These are phyloP conservation scores for Stichodactyla mertensii DNA, from an alignment of 64 coral and sea anemone genomes.

Conservation along the genomic window DNA sequence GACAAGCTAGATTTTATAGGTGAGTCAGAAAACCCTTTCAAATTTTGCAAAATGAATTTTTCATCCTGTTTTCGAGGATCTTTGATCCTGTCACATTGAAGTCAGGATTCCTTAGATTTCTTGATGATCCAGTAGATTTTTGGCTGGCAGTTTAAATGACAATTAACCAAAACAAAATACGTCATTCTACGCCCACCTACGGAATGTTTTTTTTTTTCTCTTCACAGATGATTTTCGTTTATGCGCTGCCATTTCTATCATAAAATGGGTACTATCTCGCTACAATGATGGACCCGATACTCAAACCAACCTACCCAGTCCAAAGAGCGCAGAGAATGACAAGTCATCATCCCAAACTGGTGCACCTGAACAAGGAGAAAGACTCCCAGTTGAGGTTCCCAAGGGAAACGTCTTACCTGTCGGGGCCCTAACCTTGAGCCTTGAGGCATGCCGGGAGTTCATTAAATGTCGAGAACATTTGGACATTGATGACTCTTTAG, in stretches of 20 bases:
- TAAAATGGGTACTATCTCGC: slow-evolving; percentile 69
- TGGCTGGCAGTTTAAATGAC: no score
- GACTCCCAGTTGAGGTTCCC: background rate
- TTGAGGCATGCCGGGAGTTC: slow-evolving; percentile 69
- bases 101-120: no score
- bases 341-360: background rate
- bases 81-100: no score
- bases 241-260: slow-evolving; percentile 64
- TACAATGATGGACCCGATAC: slow-evolving; percentile 30
- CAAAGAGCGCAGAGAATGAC: background rate
- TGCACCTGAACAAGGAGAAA: background rate
- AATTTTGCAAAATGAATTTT: no score
- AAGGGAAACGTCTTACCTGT: slow-evolving; percentile 61
- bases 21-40: background rate
- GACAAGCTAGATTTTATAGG: slow-evolving; percentile 65
- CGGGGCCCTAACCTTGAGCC: slow-evolving; percentile 46
- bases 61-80: background rate
- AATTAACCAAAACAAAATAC: no score
- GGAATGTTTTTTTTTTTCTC: background rate
- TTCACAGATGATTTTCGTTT: slow-evolving; percentile 83
- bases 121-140: no score
- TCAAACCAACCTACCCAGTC: background rate
- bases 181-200: no score
- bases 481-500: slow-evolving; percentile 67
- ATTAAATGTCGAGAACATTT: slow-evolving; percentile 58